Evolutionary conservation across 2,113 vertebrate genomes (phyloP).

Genomic region (Callaeas wilsoni): DNA sequence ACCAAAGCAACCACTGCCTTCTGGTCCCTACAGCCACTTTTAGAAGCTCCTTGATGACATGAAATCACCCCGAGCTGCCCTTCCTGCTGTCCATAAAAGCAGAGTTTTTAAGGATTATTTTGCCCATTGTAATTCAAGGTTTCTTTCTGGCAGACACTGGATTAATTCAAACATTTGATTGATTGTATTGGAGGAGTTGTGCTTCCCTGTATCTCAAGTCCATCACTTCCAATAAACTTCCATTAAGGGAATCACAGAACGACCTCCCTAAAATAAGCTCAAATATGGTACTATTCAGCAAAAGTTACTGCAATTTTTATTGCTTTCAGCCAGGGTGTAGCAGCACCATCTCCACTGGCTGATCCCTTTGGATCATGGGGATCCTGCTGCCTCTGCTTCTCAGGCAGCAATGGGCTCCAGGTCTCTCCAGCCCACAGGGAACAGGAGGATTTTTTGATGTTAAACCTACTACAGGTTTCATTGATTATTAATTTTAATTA

Average conservation of each 20-base stretch:
- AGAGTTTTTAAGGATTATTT: neutral
- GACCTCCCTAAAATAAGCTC: neutral
- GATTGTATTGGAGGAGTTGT: neutral
- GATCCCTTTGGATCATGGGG: neutral
- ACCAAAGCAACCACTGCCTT: neutral
- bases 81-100: neutral
- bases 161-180: neutral
- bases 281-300: neutral
- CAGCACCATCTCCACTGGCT: neutral
- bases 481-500: neutral
- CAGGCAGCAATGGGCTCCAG: neutral
- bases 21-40: neutral
- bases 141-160: neutral
- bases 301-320: neutral
- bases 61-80: neutral
- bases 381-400: neutral
- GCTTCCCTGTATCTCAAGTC: neutral
- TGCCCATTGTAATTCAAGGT: neutral
- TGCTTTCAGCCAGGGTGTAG: neutral
- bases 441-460: neutral
- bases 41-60: neutral
- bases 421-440: neutral
- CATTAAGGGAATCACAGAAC: neutral
- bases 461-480: neutral
- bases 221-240: neutral